These are phyloP conservation scores for Formica selysi DNA, from an alignment of 1,140 invertebrate genomes.

Conservation along the genomic window DNA sequence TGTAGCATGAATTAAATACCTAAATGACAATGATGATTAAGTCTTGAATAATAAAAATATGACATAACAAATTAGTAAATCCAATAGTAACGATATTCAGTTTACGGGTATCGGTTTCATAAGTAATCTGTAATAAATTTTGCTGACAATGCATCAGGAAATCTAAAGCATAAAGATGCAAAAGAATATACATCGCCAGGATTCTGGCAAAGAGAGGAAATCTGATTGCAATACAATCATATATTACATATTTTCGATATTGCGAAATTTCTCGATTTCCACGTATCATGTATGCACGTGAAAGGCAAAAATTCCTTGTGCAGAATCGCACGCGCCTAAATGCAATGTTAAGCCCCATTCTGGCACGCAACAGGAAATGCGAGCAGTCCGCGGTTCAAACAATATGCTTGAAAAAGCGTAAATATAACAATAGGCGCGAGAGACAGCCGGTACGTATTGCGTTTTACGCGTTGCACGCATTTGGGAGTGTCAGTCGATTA, in stretches of 20 bases:
- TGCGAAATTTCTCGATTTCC: neutral
- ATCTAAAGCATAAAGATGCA: neutral
- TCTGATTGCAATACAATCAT: neutral
- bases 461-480: slow-evolving; percentile 63
- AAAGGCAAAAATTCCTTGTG: slow-evolving; percentile 67
- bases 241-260: slow-evolving; percentile 23
- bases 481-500: slow-evolving; percentile 59
- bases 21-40: neutral
- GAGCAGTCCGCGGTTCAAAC: slow-evolving; percentile 58
- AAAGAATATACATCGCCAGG: neutral
- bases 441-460: slow-evolving; percentile 56
- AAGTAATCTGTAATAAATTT: neutral
- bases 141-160: neutral
- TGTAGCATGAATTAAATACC: neutral
- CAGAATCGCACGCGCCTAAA: slow-evolving; percentile 62
- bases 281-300: neutral
- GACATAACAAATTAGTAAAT: neutral
- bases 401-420: slow-evolving; percentile 64
- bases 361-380: slow-evolving; percentile 72
- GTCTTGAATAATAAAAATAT: neutral
- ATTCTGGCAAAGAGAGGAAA: neutral
- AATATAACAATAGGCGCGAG: slow-evolving; percentile 64
- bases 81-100: neutral
- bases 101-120: neutral
- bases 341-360: slow-evolving; percentile 62